Percentiles rank a stretch among this genome's conserved stretches.
Evolutionary conservation across 2,113 vertebrate species (phyloP).

Genomic region (Zapus hudsonius): DNA sequence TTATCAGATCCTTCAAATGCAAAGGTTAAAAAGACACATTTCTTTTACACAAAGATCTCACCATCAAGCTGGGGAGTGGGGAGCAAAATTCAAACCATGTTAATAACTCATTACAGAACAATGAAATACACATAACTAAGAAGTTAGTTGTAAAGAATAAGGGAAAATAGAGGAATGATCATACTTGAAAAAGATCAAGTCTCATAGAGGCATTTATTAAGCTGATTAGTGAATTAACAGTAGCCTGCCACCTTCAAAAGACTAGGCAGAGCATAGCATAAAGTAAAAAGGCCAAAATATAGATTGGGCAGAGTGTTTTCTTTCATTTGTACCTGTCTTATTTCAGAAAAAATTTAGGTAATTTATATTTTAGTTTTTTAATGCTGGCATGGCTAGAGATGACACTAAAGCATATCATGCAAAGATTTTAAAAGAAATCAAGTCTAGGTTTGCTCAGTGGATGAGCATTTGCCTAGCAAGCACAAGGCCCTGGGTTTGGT

Average conservation of each 20-base stretch:
- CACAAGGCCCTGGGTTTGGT: too few relatives aligned
- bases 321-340: constrained; percentile 68
- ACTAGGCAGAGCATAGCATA: constrained; percentile 18
- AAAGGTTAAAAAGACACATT: constrained; percentile 46
- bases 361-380: constrained; percentile 45
- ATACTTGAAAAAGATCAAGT: constrained; percentile 55
- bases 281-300: constrained; percentile 51
- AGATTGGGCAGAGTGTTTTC: constrained; percentile 60
- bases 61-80: background rate
- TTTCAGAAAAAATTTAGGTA: constrained; percentile 54
- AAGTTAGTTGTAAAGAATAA: constrained; percentile 49
- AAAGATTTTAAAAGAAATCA: constrained; percentile 3
- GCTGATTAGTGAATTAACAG: constrained; percentile 34
- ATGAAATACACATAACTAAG: constrained; percentile 56
- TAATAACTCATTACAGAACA: constrained; percentile 50
- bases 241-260: constrained; percentile 51
- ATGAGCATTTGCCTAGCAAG: too few relatives aligned
- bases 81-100: constrained; percentile 27
- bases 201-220: constrained; percentile 37
- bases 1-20: constrained; percentile 33
- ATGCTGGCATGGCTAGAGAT: constrained; percentile 49
- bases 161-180: constrained; percentile 36
- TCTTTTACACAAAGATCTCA: constrained; percentile 41
- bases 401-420: constrained; percentile 32
- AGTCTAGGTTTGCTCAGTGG: too few relatives aligned